These are phyloP conservation scores for Nesoenas mayeri DNA, from an alignment of 2,113 vertebrate genomes.

Conservation along the genomic window DNA sequence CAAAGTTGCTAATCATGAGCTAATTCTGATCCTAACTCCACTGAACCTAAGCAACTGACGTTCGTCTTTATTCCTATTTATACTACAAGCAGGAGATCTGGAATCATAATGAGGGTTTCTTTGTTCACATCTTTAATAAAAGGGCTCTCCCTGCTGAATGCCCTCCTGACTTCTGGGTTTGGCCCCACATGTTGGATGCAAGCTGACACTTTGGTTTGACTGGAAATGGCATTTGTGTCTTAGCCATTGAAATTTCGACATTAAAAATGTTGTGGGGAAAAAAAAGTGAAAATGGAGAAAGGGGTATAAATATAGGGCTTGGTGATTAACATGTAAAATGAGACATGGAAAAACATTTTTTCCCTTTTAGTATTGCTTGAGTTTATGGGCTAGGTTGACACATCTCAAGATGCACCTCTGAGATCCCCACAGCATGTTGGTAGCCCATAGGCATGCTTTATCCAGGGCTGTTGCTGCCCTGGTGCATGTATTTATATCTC, in stretches of 20 bases:
- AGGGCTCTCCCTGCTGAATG: background rate
- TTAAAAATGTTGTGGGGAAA: background rate
- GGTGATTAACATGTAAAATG: background rate
- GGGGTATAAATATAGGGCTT: background rate
- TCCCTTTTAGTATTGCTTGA: background rate
- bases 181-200: background rate
- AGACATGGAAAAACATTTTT: background rate
- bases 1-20: background rate
- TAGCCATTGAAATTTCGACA: background rate
- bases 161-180: background rate
- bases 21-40: background rate
- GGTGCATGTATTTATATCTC: background rate
- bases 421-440: background rate
- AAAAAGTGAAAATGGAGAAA: background rate
- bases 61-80: background rate
- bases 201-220: background rate
- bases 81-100: background rate
- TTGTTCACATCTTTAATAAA: background rate
- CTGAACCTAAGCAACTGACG: background rate
- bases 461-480: background rate
- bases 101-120: background rate
- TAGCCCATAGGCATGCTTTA: background rate
- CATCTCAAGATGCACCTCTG: background rate
- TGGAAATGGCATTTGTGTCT: background rate
- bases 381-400: background rate